These are phyloP conservation scores for Drosophila quinaria DNA, from an alignment of 2,888 invertebrate species.

Conservation along the genomic window DNA sequence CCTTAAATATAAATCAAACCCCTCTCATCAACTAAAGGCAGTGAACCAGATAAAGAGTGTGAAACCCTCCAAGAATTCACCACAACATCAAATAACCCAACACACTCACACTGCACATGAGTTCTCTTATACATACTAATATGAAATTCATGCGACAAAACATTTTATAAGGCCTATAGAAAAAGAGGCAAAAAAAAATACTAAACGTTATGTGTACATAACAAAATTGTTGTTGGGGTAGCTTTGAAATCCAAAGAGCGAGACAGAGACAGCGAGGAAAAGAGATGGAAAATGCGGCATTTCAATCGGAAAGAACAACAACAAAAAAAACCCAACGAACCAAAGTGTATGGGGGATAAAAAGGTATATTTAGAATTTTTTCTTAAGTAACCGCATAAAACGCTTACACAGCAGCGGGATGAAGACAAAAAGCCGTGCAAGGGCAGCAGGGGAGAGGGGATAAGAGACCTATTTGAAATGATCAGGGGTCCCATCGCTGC, in stretches of 20 bases:
- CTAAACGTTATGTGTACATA: constrained; percentile 54
- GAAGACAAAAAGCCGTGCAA: constrained; percentile 7
- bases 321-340: background rate
- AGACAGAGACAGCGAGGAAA: background rate
- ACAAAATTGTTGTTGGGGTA: constrained; percentile 66
- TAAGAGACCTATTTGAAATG: constrained; percentile 38
- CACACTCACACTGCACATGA: constrained; percentile 16
- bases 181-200: constrained; percentile 26
- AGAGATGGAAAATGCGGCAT: constrained; percentile 28
- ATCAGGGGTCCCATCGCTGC: constrained; percentile 46
- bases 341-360: constrained; percentile 9
- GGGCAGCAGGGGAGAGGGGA: constrained; percentile 1
- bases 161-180: constrained; percentile 38
- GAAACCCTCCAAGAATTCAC: constrained; percentile 56
- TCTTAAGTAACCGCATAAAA: constrained; percentile 62
- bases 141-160: constrained; percentile 45
- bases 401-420: constrained; percentile 49
- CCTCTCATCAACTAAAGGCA: constrained; percentile 17
- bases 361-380: constrained; percentile 63
- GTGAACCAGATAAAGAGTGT: constrained; percentile 38
- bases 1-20: constrained; percentile 56
- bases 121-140: constrained; percentile 21
- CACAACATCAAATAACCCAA: constrained; percentile 53
- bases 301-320: constrained; percentile 42
- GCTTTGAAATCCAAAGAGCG: constrained; percentile 56